These are phyloP conservation scores for Myopa tessellatipennis DNA, from an alignment of 2,888 invertebrate species.

Conservation along the genomic window DNA sequence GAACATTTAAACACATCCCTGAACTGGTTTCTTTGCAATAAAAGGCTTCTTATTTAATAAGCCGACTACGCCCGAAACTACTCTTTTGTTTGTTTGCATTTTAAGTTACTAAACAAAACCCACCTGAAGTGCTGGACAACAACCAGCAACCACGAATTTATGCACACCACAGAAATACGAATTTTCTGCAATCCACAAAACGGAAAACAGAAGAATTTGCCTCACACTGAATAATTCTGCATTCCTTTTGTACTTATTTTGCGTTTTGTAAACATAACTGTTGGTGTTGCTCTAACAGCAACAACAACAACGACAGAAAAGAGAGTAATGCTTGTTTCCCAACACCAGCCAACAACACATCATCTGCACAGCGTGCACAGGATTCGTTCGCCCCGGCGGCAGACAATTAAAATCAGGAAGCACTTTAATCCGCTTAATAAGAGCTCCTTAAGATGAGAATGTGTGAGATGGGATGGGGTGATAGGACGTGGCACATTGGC, in stretches of 20 bases:
- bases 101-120: too few species aligned
- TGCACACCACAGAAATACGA: too few species aligned
- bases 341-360: not conserved
- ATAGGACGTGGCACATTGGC: slow-evolving; percentile 49
- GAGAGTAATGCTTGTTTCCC: not conserved
- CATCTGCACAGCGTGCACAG: not conserved
- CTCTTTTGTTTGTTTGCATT: too few species aligned
- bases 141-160: too few species aligned
- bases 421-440: slow-evolving; percentile 67
- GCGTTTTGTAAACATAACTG: not conserved
- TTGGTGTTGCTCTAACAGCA: not conserved
- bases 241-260: not conserved
- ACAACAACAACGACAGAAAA: too few species aligned
- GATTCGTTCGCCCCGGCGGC: slow-evolving; percentile 41
- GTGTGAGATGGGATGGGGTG: slow-evolving; percentile 43
- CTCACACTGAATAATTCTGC: not conserved
- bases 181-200: not conserved
- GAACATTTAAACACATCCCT: too few species aligned
- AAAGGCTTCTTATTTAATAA: too few species aligned
- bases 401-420: slow-evolving; percentile 67
- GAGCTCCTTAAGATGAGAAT: slow-evolving; percentile 50
- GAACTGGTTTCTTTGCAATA: too few species aligned
- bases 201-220: not conserved
- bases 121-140: too few species aligned
- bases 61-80: too few species aligned